Conservation (phyloP, 2,888 invertebrate genomes). For the Choristoneura rosaceana region DNA sequence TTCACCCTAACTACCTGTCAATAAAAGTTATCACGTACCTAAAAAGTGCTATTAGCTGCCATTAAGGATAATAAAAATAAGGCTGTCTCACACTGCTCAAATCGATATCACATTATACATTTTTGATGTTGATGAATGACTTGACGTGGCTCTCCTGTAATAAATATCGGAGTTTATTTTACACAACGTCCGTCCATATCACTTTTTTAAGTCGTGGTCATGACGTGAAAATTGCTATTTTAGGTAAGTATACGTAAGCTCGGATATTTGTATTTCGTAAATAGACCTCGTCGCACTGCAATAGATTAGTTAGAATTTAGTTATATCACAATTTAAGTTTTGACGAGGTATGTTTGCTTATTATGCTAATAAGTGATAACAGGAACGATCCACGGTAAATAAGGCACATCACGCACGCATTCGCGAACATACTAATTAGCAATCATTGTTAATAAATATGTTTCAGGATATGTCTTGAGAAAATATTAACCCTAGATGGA, state of each 20-base stretch:
- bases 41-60: background rate
- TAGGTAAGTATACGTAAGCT: background rate
- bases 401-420: constrained; percentile 55
- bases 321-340: constrained; percentile 14
- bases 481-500: background rate
- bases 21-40: background rate
- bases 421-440: constrained; percentile 58
- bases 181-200: background rate
- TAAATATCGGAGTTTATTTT: background rate
- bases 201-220: background rate
- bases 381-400: constrained; percentile 50
- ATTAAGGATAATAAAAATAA: background rate
- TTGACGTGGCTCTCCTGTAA: background rate
- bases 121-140: constrained; percentile 2
- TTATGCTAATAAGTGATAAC: constrained; percentile 57
- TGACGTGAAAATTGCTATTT: background rate
- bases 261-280: constrained; percentile 1
- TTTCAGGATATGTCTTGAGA: constrained; percentile 35
- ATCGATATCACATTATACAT: background rate
- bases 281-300: constrained; percentile 3
- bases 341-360: constrained; percentile 7
- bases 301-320: background rate
- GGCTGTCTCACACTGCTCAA: background rate
- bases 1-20: background rate
- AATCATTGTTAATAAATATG: constrained; percentile 38